Conservation (phyloP, 2,797 vertebrate species). For the Sebastes oblongus region DNA sequence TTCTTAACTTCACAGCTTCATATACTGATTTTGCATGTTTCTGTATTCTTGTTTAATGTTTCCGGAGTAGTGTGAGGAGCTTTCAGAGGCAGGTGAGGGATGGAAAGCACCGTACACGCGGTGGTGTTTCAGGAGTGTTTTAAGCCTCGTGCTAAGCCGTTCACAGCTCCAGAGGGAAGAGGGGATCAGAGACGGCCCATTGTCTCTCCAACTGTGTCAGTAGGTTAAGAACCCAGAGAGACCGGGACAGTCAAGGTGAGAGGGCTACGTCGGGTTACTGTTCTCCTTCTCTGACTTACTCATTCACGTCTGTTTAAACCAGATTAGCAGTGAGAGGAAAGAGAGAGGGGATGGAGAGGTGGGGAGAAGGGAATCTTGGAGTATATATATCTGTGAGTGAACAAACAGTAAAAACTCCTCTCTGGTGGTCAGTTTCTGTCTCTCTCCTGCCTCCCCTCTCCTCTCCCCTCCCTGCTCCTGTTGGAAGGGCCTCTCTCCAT, state of each 20-base stretch:
- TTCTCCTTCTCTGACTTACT: constrained; percentile 39
- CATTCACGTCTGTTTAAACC: constrained; percentile 54
- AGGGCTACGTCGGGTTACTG: constrained; percentile 41
- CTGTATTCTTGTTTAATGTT: not conserved
- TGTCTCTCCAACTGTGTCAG: constrained; percentile 76
- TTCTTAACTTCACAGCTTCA: not conserved
- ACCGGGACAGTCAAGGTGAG: constrained; percentile 53
- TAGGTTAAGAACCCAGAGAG: constrained; percentile 69
- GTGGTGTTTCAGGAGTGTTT: constrained; percentile 20
- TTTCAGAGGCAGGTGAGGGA: constrained; percentile 7
- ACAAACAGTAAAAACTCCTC: not conserved
- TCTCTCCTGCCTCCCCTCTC: not conserved
- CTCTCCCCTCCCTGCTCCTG: constrained; percentile 42
- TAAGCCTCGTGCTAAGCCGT: constrained; percentile 50
- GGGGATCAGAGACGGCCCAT: constrained; percentile 65
- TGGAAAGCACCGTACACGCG: not conserved
- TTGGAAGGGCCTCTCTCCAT: constrained; percentile 70
- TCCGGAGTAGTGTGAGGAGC: not conserved
- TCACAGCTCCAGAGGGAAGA: constrained; percentile 30
- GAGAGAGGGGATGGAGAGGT: not conserved
- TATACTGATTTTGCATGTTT: not conserved
- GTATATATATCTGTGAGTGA: not conserved
- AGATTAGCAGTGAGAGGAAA: constrained; percentile 46
- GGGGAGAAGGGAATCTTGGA: not conserved
- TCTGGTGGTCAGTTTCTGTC: constrained; percentile 13